phyloP scores from a whole-genome alignment of 1,140 invertebrate genomes.

The Tetramorium alpestre region DNA sequence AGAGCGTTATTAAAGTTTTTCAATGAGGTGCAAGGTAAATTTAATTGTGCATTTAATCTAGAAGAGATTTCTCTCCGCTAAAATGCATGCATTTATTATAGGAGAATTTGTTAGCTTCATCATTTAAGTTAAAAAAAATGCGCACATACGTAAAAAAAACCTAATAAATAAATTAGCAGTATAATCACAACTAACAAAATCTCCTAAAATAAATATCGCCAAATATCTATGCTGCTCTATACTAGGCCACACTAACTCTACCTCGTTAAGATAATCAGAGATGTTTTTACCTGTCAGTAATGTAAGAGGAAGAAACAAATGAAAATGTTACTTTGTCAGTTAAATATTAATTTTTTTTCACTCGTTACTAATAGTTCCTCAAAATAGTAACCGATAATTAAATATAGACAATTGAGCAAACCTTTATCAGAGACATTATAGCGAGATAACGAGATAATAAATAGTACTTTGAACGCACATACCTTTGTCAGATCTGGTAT shows the following conservation, averaged over 20 bases:
- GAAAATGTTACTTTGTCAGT: constrained; percentile 45
- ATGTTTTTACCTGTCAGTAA: constrained; percentile 52
- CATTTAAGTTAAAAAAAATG: neutral
- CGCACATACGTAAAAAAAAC: neutral
- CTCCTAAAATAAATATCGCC: constrained; percentile 32
- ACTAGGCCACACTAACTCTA: constrained; percentile 48
- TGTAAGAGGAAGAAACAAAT: constrained; percentile 52
- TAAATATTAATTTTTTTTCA: constrained; percentile 15
- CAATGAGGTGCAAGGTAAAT: neutral
- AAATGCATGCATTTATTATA: constrained; percentile 51
- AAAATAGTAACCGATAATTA: constrained; percentile 14
- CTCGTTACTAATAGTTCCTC: constrained; percentile 24
- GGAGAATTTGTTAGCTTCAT: constrained; percentile 27
- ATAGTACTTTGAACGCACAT: constrained; percentile 42
- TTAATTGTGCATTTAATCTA: constrained; percentile 36
- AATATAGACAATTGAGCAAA: constrained; percentile 7
- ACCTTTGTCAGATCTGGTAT: constrained; percentile 99
- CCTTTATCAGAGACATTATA: neutral
- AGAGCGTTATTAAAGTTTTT: neutral
- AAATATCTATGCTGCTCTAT: constrained; percentile 37
- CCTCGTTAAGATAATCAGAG: constrained; percentile 46
- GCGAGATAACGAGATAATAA: neutral
- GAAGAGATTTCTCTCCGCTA: constrained; percentile 24
- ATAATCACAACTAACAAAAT: constrained; percentile 23
- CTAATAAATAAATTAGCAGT: neutral